A percentile compares a stretch with the other conserved stretches of the same genome.
phyloP scores from a whole-genome alignment of 1,140 invertebrate genomes.

The Pogonomyrmex californicus region DNA sequence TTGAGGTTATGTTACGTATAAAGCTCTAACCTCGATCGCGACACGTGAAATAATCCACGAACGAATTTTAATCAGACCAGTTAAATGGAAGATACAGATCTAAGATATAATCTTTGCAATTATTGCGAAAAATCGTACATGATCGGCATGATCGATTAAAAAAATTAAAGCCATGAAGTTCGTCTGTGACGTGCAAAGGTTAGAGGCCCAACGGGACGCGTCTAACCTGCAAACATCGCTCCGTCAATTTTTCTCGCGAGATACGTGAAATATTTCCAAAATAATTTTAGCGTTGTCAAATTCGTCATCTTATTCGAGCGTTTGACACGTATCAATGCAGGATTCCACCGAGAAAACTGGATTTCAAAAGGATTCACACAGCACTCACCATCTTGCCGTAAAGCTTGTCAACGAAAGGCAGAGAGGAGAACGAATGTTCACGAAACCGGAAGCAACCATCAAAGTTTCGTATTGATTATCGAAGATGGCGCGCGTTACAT shows the following conservation, averaged over 20 bases:
- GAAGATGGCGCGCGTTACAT: neutral
- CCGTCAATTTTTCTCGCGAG: neutral
- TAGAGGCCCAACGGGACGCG: neutral
- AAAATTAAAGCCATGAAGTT: neutral
- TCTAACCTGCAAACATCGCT: neutral
- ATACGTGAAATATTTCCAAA: constrained; percentile 48
- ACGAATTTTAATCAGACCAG: neutral
- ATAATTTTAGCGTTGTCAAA: neutral
- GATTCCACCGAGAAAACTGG: constrained; percentile 52
- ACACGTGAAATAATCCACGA: neutral
- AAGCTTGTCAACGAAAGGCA: constrained; percentile 21
- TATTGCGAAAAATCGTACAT: neutral
- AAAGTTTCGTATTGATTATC: neutral
- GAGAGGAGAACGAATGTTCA: neutral
- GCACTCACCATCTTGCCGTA: constrained; percentile 69
- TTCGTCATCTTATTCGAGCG: neutral
- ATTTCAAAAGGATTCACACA: neutral
- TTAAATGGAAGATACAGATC: neutral
- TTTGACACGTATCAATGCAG: neutral
- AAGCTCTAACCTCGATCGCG: neutral
- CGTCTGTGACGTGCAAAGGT: neutral
- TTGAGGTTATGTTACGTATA: neutral
- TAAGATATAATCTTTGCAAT: neutral
- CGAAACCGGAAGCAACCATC: constrained; percentile 33
- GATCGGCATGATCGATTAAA: neutral